phyloP scores from a whole-genome alignment of 2,888 invertebrate genomes.

The Macrosoma leucophasiata region DNA sequence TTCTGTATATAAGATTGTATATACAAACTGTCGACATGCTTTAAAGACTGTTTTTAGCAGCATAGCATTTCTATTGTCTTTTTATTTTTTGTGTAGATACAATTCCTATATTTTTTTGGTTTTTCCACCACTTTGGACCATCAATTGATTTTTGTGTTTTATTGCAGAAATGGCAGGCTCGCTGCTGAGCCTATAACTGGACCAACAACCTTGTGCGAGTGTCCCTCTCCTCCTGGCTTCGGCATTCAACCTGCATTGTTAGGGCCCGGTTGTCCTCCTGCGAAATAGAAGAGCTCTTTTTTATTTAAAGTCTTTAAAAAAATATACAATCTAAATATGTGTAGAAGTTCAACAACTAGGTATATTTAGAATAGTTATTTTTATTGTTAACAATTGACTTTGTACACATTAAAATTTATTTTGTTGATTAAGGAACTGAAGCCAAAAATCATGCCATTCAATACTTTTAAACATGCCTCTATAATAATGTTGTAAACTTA shows the following conservation, averaged over 20 bases:
- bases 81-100: too few relatives aligned
- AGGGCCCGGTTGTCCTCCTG: conserved; percentile 4
- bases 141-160: neutral
- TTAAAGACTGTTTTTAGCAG: too few relatives aligned
- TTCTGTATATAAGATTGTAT: too few relatives aligned
- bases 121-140: too few relatives aligned
- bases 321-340: neutral
- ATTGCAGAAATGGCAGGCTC: conserved; percentile 48
- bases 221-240: conserved; percentile 45
- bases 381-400: neutral
- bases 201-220: conserved; percentile 32
- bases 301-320: neutral
- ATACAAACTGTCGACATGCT: too few relatives aligned
- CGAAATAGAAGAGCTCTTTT: too few relatives aligned
- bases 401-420: neutral
- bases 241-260: conserved; percentile 36
- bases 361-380: neutral
- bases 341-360: neutral
- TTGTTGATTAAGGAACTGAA: too few relatives aligned
- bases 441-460: too few relatives aligned
- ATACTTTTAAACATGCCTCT: too few relatives aligned
- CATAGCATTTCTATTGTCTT: too few relatives aligned
- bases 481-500: too few relatives aligned
- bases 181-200: conserved; percentile 45
- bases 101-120: too few relatives aligned